phyloP scores from a whole-genome alignment of 2,797 vertebrate species.

The Rousettus madagascariensis region DNA sequence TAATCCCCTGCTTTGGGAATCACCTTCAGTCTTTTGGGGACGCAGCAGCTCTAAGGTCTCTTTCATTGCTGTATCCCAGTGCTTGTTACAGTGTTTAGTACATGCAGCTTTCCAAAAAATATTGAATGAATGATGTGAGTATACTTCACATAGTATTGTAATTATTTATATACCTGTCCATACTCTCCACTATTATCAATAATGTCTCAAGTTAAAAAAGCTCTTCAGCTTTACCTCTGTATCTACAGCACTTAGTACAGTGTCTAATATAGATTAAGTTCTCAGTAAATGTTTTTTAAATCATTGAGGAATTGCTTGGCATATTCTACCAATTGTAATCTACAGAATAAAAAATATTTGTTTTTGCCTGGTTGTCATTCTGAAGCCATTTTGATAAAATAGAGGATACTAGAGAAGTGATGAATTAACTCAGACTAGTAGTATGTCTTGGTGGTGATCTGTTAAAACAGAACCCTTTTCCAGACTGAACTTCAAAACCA shows the following conservation, averaged over 20 bases:
- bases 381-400: background rate
- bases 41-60: background rate
- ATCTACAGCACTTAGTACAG: background rate
- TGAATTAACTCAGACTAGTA: background rate
- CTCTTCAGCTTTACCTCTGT: background rate
- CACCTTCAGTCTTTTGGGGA: background rate
- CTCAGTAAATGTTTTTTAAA: background rate
- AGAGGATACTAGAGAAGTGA: background rate
- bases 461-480: conserved; percentile 29
- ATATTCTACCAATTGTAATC: background rate
- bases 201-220: background rate
- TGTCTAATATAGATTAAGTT: background rate
- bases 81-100: background rate
- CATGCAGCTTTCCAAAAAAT: background rate
- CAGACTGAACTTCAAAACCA: background rate
- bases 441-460: background rate
- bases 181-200: background rate
- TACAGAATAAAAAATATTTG: background rate
- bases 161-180: background rate
- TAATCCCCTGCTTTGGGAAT: background rate
- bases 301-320: background rate
- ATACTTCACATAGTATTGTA: background rate
- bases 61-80: background rate
- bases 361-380: background rate
- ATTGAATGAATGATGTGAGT: background rate